A percentile compares a stretch with the other conserved stretches of the same genome.
Conservation (phyloP, 2,113 vertebrate species). For the Gasterosteus nipponicus region DNA sequence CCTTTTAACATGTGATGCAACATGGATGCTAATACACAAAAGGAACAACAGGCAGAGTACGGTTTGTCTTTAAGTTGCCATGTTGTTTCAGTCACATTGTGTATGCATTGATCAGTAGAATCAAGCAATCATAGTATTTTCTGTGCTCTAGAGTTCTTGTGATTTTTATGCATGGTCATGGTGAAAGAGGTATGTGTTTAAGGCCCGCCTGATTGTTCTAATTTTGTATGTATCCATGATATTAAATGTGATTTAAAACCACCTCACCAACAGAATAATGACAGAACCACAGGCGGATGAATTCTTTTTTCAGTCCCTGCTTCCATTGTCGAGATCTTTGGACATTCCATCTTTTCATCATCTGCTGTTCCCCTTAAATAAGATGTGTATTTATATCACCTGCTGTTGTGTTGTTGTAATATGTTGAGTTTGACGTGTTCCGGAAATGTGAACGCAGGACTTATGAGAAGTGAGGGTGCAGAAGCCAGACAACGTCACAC, state of each 20-base stretch:
- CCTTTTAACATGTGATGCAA: constrained; percentile 64
- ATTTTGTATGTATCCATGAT: constrained; percentile 19
- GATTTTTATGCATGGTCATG: constrained; percentile 48
- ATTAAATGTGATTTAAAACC: constrained; percentile 17
- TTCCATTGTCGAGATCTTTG: background rate
- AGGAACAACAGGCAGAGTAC: constrained; percentile 32
- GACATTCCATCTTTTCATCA: constrained; percentile 37
- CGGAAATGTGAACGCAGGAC: constrained; percentile 74
- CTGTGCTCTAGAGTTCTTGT: constrained; percentile 37
- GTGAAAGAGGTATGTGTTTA: constrained; percentile 16
- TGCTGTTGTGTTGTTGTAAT: constrained; percentile 70
- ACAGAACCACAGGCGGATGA: constrained; percentile 12
- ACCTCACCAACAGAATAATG: constrained; percentile 11
- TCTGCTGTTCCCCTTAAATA: constrained; percentile 49
- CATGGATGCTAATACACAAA: constrained; percentile 41
- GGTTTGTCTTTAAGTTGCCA: constrained; percentile 34
- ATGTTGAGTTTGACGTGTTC: constrained; percentile 71
- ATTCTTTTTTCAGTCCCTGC: constrained; percentile 9
- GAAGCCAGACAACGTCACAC: constrained; percentile 13
- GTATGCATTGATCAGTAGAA: constrained; percentile 26
- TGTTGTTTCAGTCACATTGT: constrained; percentile 11
- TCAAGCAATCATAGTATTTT: constrained; percentile 16
- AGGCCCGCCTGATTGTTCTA: constrained; percentile 32
- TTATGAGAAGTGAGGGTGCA: constrained; percentile 53
- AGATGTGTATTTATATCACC: constrained; percentile 67